Percentiles rank a stretch among this genome's conserved stretches.
phyloP scores from a whole-genome alignment of 2,113 vertebrate species.

The Callipepla californica region DNA sequence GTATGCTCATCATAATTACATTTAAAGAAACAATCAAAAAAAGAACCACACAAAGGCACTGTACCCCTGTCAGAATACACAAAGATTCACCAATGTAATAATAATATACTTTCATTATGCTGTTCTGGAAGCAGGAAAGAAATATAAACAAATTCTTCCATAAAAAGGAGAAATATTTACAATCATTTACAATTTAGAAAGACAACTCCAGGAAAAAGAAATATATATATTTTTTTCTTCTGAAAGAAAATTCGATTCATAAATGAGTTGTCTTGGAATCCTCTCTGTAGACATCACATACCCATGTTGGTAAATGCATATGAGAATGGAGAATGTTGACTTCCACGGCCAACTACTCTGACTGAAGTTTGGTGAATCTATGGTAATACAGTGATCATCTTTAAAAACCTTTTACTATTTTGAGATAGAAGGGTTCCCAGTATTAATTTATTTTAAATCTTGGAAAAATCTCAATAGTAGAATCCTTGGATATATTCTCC shows the following conservation, averaged over 20 bases:
- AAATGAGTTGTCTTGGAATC: background rate
- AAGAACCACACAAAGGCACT: background rate
- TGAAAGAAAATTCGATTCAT: background rate
- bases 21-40: background rate
- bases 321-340: background rate
- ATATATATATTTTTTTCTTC: background rate
- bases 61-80: background rate
- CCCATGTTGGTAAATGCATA: background rate
- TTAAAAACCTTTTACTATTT: background rate
- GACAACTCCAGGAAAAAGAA: background rate
- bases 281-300: background rate
- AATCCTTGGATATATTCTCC: background rate
- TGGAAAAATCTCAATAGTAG: background rate
- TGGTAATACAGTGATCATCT: background rate
- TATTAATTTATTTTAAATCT: background rate
- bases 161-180: slow-evolving; percentile 57
- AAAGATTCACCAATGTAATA: background rate
- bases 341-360: background rate
- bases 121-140: slow-evolving; percentile 20
- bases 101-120: slow-evolving; percentile 8
- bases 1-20: background rate
- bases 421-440: background rate
- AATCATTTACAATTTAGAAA: slow-evolving; percentile 37
- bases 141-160: slow-evolving; percentile 58
- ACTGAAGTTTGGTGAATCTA: background rate